Conservation (phyloP, 2,113 vertebrate species). For the Symphodus melops region DNA sequence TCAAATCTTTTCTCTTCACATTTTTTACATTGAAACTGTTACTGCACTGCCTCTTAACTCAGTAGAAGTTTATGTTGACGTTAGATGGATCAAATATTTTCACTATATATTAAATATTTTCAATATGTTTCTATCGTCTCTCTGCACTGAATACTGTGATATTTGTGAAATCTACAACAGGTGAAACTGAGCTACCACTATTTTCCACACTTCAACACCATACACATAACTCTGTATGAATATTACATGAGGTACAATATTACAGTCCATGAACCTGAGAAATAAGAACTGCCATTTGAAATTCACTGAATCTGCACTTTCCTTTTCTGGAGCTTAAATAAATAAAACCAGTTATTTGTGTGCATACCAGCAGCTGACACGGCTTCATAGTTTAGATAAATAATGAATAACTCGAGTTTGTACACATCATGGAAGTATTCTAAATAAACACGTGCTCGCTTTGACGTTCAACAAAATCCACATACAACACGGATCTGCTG, state of each 20-base stretch:
- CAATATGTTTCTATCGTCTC: too few species aligned
- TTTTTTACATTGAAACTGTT: too few species aligned
- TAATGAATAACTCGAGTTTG: background rate
- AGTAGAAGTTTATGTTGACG: too few species aligned
- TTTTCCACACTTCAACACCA: background rate
- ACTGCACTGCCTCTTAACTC: too few species aligned
- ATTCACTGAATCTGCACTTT: background rate
- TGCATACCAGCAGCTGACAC: background rate
- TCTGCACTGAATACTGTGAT: too few species aligned
- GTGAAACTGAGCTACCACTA: background rate
- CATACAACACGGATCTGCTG: background rate
- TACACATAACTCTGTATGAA: background rate
- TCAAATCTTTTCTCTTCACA: too few species aligned
- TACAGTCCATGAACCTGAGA: background rate
- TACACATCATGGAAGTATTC: background rate
- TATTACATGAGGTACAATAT: slow-evolving; percentile 25
- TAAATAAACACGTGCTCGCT: background rate
- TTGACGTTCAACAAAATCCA: background rate
- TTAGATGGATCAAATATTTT: too few species aligned
- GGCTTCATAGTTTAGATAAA: background rate
- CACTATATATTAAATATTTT: too few species aligned
- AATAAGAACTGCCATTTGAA: background rate
- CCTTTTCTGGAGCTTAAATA: background rate
- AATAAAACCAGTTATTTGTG: background rate
- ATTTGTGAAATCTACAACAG: background rate